Conservation (phyloP, 1,140 invertebrate genomes). For the Hypothenemus hampei region DNA sequence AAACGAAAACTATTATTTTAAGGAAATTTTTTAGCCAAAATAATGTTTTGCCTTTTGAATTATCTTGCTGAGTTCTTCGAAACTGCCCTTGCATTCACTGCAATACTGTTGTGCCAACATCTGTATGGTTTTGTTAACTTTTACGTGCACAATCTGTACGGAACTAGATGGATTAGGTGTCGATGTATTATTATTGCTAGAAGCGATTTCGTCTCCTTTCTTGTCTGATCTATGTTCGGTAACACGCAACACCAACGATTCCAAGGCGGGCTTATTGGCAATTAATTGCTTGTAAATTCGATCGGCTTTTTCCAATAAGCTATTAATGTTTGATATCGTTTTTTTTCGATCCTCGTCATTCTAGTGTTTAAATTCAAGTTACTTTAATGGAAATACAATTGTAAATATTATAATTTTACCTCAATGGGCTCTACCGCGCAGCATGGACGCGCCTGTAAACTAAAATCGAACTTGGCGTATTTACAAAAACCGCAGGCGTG, state of each 20-base stretch:
- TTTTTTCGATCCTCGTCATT: slow-evolving; percentile 95
- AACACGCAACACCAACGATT: slow-evolving; percentile 71
- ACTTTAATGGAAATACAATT: not conserved
- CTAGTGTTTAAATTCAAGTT: not conserved
- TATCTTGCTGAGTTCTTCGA: slow-evolving; percentile 94
- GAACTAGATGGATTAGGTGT: slow-evolving; percentile 38
- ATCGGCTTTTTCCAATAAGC: slow-evolving; percentile 89
- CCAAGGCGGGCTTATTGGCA: slow-evolving; percentile 82
- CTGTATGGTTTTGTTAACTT: slow-evolving; percentile 81
- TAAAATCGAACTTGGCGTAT: slow-evolving; percentile 99
- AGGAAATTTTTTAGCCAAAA: slow-evolving; percentile 1
- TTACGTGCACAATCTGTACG: slow-evolving; percentile 47
- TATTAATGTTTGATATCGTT: slow-evolving; percentile 86
- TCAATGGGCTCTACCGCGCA: slow-evolving; percentile 96
- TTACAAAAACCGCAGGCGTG: slow-evolving; percentile 99
- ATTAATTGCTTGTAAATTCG: slow-evolving; percentile 87
- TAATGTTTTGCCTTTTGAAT: slow-evolving; percentile 66
- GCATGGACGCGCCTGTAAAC: slow-evolving; percentile 81
- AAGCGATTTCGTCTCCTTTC: slow-evolving; percentile 53
- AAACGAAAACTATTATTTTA: not conserved
- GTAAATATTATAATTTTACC: slow-evolving; percentile 14
- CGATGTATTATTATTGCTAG: slow-evolving; percentile 17
- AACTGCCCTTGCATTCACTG: slow-evolving; percentile 88
- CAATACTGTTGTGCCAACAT: slow-evolving; percentile 89
- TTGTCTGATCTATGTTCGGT: slow-evolving; percentile 68